These are phyloP conservation scores for Galaxias olidus DNA, from an alignment of 2,797 vertebrate species.

Conservation along the genomic window DNA sequence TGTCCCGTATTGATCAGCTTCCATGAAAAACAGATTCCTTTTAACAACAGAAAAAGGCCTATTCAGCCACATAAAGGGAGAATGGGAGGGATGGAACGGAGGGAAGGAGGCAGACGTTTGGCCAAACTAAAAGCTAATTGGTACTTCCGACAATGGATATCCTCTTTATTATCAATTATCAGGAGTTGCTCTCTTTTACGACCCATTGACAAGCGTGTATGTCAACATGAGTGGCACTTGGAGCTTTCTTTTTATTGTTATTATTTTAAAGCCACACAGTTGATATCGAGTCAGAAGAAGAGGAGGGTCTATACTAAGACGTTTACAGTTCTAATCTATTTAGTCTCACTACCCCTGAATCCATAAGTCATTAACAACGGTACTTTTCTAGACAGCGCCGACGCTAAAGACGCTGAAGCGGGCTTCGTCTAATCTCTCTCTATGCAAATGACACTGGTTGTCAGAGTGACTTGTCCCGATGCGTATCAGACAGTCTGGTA, in stretches of 20 bases:
- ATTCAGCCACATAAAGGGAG: slow-evolving; percentile 55
- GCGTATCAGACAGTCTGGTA: slow-evolving; percentile 76
- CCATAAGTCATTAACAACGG: too few relatives aligned
- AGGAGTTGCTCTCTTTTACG: background rate
- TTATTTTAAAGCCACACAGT: background rate
- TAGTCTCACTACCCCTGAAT: too few relatives aligned
- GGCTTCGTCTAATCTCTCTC: slow-evolving; percentile 76
- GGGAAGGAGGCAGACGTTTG: slow-evolving; percentile 34
- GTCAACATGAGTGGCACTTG: too few relatives aligned
- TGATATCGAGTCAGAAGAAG: background rate
- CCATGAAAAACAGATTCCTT: slow-evolving; percentile 79
- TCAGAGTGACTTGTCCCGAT: slow-evolving; percentile 83
- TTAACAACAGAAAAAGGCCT: slow-evolving; percentile 69
- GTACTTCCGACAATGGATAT: slow-evolving; percentile 52
- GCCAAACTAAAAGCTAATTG: slow-evolving; percentile 74
- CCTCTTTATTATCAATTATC: slow-evolving; percentile 1
- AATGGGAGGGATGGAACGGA: background rate
- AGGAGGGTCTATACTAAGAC: slow-evolving; percentile 34
- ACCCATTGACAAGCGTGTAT: background rate
- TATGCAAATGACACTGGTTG: slow-evolving; percentile 65
- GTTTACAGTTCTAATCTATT: slow-evolving; percentile 45
- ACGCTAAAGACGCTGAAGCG: slow-evolving; percentile 76
- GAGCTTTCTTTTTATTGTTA: background rate
- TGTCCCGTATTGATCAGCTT: slow-evolving; percentile 80
- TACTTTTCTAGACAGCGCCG: too few relatives aligned